These are phyloP conservation scores for Oreochromis niloticus DNA, from an alignment of 2,113 vertebrate genomes.

Conservation along the genomic window DNA sequence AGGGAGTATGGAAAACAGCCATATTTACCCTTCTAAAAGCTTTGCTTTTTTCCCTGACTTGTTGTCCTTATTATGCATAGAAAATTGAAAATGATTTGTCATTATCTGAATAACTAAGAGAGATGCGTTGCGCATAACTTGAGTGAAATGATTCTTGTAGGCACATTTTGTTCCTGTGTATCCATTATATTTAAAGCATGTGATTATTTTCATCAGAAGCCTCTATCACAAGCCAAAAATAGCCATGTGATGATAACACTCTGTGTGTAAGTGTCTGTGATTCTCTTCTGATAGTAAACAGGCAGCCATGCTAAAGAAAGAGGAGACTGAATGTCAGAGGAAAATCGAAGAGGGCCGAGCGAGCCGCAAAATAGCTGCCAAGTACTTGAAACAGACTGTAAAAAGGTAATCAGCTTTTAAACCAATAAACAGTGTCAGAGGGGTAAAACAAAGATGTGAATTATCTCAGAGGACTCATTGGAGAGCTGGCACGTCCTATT, in stretches of 20 bases:
- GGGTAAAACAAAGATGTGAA: background rate
- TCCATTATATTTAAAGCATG: background rate
- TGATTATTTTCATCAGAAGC: background rate
- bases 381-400: slow-evolving; percentile 79
- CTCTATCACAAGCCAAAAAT: background rate
- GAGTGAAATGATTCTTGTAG: background rate
- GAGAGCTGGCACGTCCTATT: background rate
- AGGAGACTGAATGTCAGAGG: slow-evolving; percentile 57
- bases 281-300: slow-evolving; percentile 69
- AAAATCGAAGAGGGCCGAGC: slow-evolving; percentile 62
- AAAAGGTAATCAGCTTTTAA: slow-evolving; percentile 71
- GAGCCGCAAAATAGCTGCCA: slow-evolving; percentile 65
- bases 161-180: background rate
- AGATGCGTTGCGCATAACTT: background rate
- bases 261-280: background rate
- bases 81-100: background rate
- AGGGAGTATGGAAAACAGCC: slow-evolving; percentile 55
- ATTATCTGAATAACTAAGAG: background rate
- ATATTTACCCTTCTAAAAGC: background rate
- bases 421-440: background rate
- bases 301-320: slow-evolving; percentile 32
- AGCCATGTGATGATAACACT: background rate
- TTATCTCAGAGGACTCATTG: background rate
- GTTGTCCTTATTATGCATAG: background rate
- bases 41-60: background rate